phyloP scores from a whole-genome alignment of 2,113 vertebrate species.

The Steatornis caripensis region DNA sequence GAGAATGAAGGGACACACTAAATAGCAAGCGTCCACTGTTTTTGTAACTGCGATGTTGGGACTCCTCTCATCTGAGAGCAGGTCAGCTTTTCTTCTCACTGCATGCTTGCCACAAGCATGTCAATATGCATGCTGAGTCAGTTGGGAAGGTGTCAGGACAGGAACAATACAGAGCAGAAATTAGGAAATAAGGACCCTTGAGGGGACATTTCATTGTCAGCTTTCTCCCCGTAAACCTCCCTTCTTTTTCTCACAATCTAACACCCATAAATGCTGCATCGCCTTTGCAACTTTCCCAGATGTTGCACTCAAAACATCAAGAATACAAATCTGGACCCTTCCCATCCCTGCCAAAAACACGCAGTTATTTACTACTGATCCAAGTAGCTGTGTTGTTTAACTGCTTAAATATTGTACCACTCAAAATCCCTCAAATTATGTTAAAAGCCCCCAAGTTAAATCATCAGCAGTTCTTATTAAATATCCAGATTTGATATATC shows the following conservation, averaged over 20 bases:
- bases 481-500: conserved; percentile 50
- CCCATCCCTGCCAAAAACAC: neutral
- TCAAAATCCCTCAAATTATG: neutral
- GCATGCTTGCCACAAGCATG: neutral
- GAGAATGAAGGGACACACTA: neutral
- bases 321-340: neutral
- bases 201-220: neutral
- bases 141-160: neutral
- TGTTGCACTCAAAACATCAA: neutral
- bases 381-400: neutral
- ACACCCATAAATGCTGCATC: neutral
- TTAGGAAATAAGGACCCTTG: neutral
- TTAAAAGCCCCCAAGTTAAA: conserved; percentile 26
- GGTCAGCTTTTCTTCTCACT: neutral
- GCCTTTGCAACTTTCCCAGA: neutral
- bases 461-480: conserved; percentile 18
- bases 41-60: neutral
- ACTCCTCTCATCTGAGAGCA: neutral
- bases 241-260: neutral
- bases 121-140: neutral
- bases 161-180: neutral
- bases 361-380: neutral
- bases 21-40: neutral
- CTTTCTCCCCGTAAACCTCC: rapidly evolving
- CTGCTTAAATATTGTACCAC: neutral